Base-by-base conservation (phyloP, 1,140 invertebrate genomes). In the Armadillidium nasatum region DNA sequence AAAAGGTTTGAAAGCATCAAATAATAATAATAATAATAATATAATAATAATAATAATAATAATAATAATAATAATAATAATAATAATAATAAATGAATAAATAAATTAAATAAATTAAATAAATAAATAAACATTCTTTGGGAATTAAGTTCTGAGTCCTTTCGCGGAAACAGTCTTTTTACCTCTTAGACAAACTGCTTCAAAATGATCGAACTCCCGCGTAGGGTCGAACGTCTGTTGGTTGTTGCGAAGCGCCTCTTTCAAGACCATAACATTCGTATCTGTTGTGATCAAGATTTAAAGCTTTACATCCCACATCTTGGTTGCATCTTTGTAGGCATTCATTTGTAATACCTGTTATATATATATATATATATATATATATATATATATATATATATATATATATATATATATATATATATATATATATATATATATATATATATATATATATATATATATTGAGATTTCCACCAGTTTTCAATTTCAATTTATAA, bases 321-420 rank as follows among this genome's bases (percentile, higher is more conserved):
- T 72, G 6, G 46, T 44, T 76, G 60, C 67, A 76, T 19, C 69
- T 70, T 0, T 71, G 46, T 66, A 76, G 45, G 22, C 70, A 76
- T 44, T 75, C 54, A 19, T 21, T 43, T n/a, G 73, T 75, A 44
- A 76, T 72, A 54, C 69, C 45, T 72, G 73, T 44, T 15, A 60
- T 15, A 60, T 60, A 11, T 71, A 10, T 71, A 11, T 71, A 43
- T n/a, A 43, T 71, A 43, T 44, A 43, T 71, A 43, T 91, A 88
- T 91, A 94, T 88, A 89, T 93, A 85, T 71, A 6, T 33, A 45
- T 44, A 72, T 44, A 72, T 15, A 44, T n/a, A 72, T 44, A 72
- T 44, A 72, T 43, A 11, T 71, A 10, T 71, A 11, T 71, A 43
- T 71, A 43, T 71, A 43, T 44, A 43, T 71, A 43, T 91, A 88